Base-by-base conservation (phyloP, 2,797 vertebrate species). In the Urosaurus nigricauda region DNA sequence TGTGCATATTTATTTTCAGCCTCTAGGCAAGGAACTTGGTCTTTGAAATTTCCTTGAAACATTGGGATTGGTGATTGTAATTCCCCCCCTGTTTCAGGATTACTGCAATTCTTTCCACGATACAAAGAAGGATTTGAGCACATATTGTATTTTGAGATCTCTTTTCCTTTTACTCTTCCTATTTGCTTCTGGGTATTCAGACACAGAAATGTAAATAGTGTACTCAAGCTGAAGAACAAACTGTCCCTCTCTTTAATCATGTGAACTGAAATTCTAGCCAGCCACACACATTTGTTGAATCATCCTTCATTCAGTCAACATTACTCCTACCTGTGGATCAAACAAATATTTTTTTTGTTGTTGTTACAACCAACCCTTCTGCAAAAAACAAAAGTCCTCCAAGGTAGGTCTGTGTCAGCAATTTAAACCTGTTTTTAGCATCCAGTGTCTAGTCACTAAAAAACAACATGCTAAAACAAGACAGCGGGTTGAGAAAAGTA, bases 51-150 rank as follows among this genome's bases (percentile, higher is more conserved):
- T 70, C 53, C 60, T 63, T 79, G 85, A 68, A 70, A 70, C 65
- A 35, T 4, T 53, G 77, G 13, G 63, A 70, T 70, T 37, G 85
- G 35, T 56, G 63, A 70, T 24, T 70, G 47, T 60, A 79, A 43
- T 35, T 68, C 53, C 56, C 35, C 56, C 21, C 29, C 74, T n/a
- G 4, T 29, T n/a, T 53, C 24, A 2, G 37, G 26, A 63, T 79
- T 26, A 63, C 26, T 86, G 85, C 85, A 86, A 79, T 86, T 79
- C 26, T 19, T 53, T 78, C 60, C 85, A 70, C 29, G 32, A 53
- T 35, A 70, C 85, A 86, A 86, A 86, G 75, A 63, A 68, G 68
- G n/a, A 40, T n/a, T 86, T 70, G n/a, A n/a, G 32, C 77, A 56
- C 43, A 79, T 16, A 35, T 26, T 79, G 43, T 40, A 79, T 70